Base-by-base conservation (phyloP, 2,888 invertebrate genomes). In the Acanthosepion esculentum region DNA sequence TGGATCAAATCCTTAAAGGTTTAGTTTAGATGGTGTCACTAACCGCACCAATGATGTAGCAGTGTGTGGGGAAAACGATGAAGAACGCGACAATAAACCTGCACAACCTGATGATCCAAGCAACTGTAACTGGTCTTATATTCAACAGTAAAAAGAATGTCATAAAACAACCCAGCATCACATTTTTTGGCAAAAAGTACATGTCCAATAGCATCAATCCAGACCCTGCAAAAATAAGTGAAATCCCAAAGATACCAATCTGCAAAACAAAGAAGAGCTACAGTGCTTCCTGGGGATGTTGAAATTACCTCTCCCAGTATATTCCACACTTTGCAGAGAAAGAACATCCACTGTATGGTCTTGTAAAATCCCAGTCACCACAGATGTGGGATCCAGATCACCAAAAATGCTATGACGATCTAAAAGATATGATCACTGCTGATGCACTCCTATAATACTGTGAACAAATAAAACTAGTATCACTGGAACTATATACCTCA, bases 21-120 rank as follows among this genome's bases (percentile, higher is more conserved):
- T 41, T 95, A 20, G 94, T 3, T 29, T 95, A 12, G 48, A 64
- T 64, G 26, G 26, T 23, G 95, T 94, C 0, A 33, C 95, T 53
- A 15, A 95, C 23, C 95, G 95, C 33, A 92, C 94, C 15, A 95
- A 95, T 29, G 95, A 95, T 78, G 94, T 95, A 18, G 26, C 50
- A 64, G 94, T 95, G 7, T 94, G 48, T 93, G 94, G 94, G 8
- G 48, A 91, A 33, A 92, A 91, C 4, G 48, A 91, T 33, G 94
- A 55, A 23, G 95, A 95, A 55, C 95, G 95, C 94, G 95, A 95
- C 33, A 18, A n/a, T 8, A 29, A 95, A 95, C 94, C 94, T 95
- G 12, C 26, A 23, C 0, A 29, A 48, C 7, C 94, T 95, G 55
- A 95, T 95, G 95, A 26, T 53, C n/a, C 48, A 53, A 64, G 95